Evolutionary conservation across 1,140 invertebrate species (phyloP), one percentile per base, ranked within the genome.

Genomic region (Venustaconcha ellipsiformis): DNA sequence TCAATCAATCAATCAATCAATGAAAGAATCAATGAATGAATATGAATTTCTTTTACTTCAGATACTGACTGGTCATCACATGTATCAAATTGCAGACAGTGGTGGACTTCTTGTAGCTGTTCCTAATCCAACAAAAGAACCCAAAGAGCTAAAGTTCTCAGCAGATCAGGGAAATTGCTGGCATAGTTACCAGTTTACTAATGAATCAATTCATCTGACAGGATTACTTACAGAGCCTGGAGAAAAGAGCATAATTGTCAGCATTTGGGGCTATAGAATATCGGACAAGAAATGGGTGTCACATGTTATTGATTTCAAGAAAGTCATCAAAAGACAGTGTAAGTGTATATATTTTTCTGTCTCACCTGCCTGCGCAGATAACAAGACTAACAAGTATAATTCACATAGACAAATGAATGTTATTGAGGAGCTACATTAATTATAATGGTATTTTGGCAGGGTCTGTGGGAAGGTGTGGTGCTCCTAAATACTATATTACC

Each of bases 171-270:
- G 89, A 11, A 75, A 80, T 23, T 90, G 89, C 72, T 90, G 89
- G 89, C 87, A 88, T 71, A 80, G 82, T 17, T 88, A 89, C 77
- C 75, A 86, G 56, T 90, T 85, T 69, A 88, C 88, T 5, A 62
- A 84, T 11, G 81, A 89, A 78, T 94, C 96, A 89, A 94, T 96
- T 1, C 96, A 95, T 30, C 97, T 97, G 85, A 97, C 96, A 55
- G 97, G 96, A 14, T 92, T 98, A 57, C 67, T 90, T 62, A 90
- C 88, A 17, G 88, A 89, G 70, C 89, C 89, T 14, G 86, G 85
- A 12, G 85, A 85, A 62, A 85, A 83, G 60, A 84, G 84, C 18
- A 81, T 88, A 95, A 95, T 84, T 89, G 95, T 83, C 94, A 95
- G 5, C 94, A 95, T 72, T 94, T 96, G 37, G 96, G 97, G 87